A percentile compares a stretch with the other conserved stretches of the same genome.
Conservation (phyloP, 2,888 invertebrate species). For the Pandemis corylana region DNA sequence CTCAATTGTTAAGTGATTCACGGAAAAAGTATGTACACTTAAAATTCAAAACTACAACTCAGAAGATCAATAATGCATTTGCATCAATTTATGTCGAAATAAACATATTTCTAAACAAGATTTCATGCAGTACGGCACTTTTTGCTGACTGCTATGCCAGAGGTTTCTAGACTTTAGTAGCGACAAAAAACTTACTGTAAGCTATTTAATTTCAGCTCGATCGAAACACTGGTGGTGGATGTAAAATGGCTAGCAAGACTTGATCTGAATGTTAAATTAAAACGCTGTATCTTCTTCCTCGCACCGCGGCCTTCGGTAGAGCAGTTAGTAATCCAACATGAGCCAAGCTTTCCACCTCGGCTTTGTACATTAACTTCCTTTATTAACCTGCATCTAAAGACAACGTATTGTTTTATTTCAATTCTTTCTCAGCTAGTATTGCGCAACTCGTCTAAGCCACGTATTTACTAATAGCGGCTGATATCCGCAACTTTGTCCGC, state of each 20-base stretch:
- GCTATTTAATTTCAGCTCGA: no score
- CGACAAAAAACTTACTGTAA: no score
- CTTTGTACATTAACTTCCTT: slow-evolving; percentile 79
- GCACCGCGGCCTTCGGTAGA: slow-evolving; percentile 63
- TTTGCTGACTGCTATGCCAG: no score
- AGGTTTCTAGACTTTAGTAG: no score
- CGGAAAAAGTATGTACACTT: background rate
- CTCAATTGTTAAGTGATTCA: slow-evolving; percentile 41
- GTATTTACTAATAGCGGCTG: slow-evolving; percentile 3
- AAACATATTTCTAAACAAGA: no score
- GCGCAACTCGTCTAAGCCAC: slow-evolving; percentile 35
- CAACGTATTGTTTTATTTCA: slow-evolving; percentile 62
- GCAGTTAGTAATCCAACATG: slow-evolving; percentile 71
- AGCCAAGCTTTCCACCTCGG: slow-evolving; percentile 71
- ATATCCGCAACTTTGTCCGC: background rate
- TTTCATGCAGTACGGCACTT: no score
- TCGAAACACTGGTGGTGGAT: no score
- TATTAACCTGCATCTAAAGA: slow-evolving; percentile 78
- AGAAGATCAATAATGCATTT: no score
- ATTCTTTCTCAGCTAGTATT: slow-evolving; percentile 56
- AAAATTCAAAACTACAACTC: background rate
- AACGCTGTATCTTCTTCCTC: slow-evolving; percentile 45
- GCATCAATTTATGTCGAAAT: no score
- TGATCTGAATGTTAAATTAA: background rate
- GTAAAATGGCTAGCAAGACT: background rate